These are phyloP conservation scores for Cydia amplana DNA, from an alignment of 1,140 invertebrate genomes.

Conservation along the genomic window DNA sequence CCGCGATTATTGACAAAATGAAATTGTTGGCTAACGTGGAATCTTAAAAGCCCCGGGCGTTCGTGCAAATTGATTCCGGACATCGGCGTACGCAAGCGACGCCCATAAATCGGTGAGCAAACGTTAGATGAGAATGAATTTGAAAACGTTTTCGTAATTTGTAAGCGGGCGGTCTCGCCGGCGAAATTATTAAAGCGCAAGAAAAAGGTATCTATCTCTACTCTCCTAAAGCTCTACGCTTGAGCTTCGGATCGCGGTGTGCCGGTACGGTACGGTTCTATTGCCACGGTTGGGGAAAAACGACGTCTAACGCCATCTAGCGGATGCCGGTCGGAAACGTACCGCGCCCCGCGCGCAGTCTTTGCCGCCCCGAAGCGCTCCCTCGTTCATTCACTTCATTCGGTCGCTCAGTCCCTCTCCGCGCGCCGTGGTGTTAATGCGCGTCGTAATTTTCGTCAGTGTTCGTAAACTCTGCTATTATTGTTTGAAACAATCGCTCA, in stretches of 20 bases:
- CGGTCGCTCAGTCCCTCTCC: conserved; percentile 65
- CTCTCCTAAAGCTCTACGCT: conserved; percentile 10
- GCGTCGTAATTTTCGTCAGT: conserved; percentile 34
- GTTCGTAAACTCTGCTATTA: conserved; percentile 58
- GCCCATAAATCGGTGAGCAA: conserved; percentile 57
- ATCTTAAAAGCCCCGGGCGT: conserved; percentile 61
- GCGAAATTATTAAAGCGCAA: conserved; percentile 51
- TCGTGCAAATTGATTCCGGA: conserved; percentile 69
- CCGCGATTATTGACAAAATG: conserved; percentile 52
- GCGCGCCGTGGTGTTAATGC: conserved; percentile 44
- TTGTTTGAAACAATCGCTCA: conserved; percentile 74
- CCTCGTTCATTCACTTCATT: conserved; percentile 54
- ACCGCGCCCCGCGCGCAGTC: conserved; percentile 39
- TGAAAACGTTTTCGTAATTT: conserved; percentile 68
- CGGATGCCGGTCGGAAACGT: conserved; percentile 30
- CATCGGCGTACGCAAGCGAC: conserved; percentile 49
- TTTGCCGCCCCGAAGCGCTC: conserved; percentile 37
- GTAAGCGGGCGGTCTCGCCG: conserved; percentile 45
- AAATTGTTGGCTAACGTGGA: conserved; percentile 41
- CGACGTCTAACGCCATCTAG: conserved; percentile 61
- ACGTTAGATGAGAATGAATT: conserved; percentile 65
- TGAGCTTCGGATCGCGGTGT: neutral
- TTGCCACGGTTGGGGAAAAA: conserved; percentile 16
- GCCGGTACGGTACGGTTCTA: neutral
- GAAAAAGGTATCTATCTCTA: conserved; percentile 21